These are phyloP conservation scores for Rotaria magnacalcarata DNA, from an alignment of 2,888 invertebrate species.

Conservation along the genomic window DNA sequence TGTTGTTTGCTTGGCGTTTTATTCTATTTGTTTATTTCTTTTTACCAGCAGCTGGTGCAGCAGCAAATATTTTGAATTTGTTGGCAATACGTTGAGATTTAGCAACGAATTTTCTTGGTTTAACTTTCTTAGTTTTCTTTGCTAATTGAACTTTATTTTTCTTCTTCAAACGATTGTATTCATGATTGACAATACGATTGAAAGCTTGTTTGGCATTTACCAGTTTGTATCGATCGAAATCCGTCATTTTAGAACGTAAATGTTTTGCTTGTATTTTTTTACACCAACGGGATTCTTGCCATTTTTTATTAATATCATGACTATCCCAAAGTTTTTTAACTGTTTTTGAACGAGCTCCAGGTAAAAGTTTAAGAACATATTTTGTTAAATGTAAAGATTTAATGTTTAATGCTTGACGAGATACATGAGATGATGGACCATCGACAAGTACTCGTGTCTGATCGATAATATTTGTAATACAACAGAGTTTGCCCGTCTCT, in stretches of 20 bases:
- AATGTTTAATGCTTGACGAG: conserved; percentile 73
- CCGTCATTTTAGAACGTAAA: conserved; percentile 73
- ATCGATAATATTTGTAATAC: conserved; percentile 92
- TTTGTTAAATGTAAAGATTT: conserved; percentile 88
- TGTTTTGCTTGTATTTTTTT: conserved; percentile 78
- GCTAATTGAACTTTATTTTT: background rate
- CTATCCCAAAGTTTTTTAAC: conserved; percentile 86
- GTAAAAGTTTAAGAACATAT: conserved; percentile 78
- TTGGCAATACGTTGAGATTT: conserved; percentile 25
- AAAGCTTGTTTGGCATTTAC: conserved; percentile 76
- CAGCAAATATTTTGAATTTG: conserved; percentile 15
- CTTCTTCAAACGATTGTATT: conserved; percentile 28
- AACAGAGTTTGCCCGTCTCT: conserved; percentile 81
- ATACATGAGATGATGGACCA: conserved; percentile 74
- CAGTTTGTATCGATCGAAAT: conserved; percentile 91
- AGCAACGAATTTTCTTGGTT: conserved; percentile 8
- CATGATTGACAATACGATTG: conserved; percentile 4
- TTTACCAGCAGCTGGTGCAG: background rate
- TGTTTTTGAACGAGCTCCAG: conserved; percentile 76
- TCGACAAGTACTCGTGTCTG: conserved; percentile 87
- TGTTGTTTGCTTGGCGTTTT: background rate
- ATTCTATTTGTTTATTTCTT: background rate
- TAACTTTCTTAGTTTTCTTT: background rate
- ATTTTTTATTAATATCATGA: conserved; percentile 75
- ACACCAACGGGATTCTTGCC: conserved; percentile 84